Conservation (phyloP, 2,797 vertebrate species). For the Nyctibius grandis region DNA sequence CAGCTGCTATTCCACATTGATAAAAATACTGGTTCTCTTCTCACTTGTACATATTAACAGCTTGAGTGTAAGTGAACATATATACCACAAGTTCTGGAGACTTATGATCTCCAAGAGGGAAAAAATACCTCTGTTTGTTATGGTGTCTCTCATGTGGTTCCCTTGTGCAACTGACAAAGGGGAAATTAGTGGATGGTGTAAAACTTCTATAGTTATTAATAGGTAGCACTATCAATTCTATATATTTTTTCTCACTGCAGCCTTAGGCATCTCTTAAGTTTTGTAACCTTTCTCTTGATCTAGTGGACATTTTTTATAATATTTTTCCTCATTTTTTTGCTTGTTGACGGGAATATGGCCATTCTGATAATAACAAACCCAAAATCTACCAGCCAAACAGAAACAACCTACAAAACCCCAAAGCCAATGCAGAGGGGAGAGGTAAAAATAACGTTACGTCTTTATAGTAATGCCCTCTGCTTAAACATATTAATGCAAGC, state of each 20-base stretch:
- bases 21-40: constrained; percentile 62
- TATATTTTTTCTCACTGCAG: background rate
- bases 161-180: constrained; percentile 6
- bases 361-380: background rate
- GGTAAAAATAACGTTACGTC: background rate
- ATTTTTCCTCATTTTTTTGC: background rate
- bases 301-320: background rate
- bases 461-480: background rate
- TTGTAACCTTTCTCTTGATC: background rate
- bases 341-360: background rate
- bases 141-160: constrained; percentile 34
- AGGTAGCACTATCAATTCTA: background rate
- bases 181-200: constrained; percentile 41
- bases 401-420: background rate
- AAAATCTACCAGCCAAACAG: background rate
- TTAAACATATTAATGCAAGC: background rate
- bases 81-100: constrained; percentile 46
- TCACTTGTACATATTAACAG: constrained; percentile 60
- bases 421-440: background rate
- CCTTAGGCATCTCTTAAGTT: background rate
- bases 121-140: constrained; percentile 47
- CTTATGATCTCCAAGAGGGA: constrained; percentile 15
- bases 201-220: constrained; percentile 22
- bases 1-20: constrained; percentile 63
- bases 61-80: constrained; percentile 59